Evolutionary conservation across 2,888 invertebrate genomes (phyloP).

Genomic region (Dicyrtomina minuta): DNA sequence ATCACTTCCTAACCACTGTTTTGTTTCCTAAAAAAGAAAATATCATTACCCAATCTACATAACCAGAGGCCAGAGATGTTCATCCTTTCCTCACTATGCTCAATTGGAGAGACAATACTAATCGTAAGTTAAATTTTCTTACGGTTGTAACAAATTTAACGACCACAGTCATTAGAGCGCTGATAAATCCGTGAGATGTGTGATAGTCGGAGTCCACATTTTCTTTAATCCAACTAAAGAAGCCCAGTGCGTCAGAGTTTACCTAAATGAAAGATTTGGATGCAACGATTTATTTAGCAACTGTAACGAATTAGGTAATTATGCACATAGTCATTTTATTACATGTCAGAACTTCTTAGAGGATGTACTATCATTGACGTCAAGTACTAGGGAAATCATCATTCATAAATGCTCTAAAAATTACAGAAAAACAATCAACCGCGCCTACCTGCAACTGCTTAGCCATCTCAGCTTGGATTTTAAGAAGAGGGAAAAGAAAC

Average conservation of each 20-base stretch:
- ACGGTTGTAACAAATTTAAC: slow-evolving; percentile 58
- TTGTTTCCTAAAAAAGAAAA: slow-evolving; percentile 62
- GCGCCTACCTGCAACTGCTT: slow-evolving; percentile 64
- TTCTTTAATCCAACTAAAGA: slow-evolving; percentile 93
- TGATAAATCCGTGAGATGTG: slow-evolving; percentile 83
- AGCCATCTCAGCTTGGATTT: slow-evolving; percentile 85
- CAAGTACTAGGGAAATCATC: slow-evolving; percentile 20
- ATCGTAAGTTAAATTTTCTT: slow-evolving; percentile 22
- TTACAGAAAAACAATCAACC: not conserved
- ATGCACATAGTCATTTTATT: not conserved
- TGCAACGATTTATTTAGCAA: too few species aligned
- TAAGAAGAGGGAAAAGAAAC: slow-evolving; percentile 82
- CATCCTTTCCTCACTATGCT: not conserved
- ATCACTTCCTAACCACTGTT: slow-evolving; percentile 63
- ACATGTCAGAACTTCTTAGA: slow-evolving; percentile 42
- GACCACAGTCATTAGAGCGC: slow-evolving; percentile 76
- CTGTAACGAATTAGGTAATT: too few species aligned
- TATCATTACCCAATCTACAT: too few species aligned
- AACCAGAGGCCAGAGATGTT: too few species aligned
- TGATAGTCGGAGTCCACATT: slow-evolving; percentile 81
- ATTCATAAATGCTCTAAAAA: slow-evolving; percentile 12
- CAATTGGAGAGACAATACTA: not conserved
- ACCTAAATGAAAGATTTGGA: slow-evolving; percentile 59
- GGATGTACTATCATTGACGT: slow-evolving; percentile 30
- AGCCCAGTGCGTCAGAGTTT: slow-evolving; percentile 80